These are phyloP conservation scores for Euspilapteryx auroguttella DNA, from an alignment of 2,888 invertebrate species.

Conservation along the genomic window DNA sequence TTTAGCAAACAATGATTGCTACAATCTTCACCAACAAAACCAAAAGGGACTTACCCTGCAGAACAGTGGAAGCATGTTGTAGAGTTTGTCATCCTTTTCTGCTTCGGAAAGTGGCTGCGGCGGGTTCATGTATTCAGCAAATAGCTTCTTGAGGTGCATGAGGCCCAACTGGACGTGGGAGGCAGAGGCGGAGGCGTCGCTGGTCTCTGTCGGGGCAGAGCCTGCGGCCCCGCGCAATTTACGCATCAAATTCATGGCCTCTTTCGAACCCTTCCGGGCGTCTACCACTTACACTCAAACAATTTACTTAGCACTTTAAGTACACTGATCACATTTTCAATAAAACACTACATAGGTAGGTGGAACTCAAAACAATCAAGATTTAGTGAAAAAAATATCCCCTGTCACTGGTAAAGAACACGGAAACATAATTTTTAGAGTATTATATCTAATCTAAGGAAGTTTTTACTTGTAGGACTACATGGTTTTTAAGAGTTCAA, in stretches of 20 bases:
- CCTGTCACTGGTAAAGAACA: too few species aligned
- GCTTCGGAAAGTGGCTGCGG: slow-evolving; percentile 76
- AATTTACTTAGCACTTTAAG: too few species aligned
- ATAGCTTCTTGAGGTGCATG: slow-evolving; percentile 95
- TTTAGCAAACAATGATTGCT: too few species aligned
- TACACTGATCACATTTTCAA: too few species aligned
- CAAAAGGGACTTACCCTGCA: slow-evolving; percentile 74
- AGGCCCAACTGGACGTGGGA: slow-evolving; percentile 88
- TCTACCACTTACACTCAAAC: slow-evolving; percentile 8
- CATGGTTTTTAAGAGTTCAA: too few species aligned
- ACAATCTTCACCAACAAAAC: too few species aligned
- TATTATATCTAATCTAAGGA: too few species aligned
- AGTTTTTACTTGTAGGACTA: too few species aligned
- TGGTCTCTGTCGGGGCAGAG: slow-evolving; percentile 53
- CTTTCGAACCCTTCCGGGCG: slow-evolving; percentile 2
- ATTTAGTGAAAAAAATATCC: too few species aligned
- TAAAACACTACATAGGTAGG: too few species aligned
- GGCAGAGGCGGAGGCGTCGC: slow-evolving; percentile 64
- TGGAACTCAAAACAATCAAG: too few species aligned
- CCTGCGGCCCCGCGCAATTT: slow-evolving; percentile 72
- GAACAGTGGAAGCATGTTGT: slow-evolving; percentile 97
- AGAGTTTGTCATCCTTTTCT: slow-evolving; percentile 90
- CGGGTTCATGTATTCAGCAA: slow-evolving; percentile 92
- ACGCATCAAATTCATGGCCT: slow-evolving; percentile 90
- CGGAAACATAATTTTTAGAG: too few species aligned